Base-by-base conservation (phyloP, 1,140 invertebrate genomes). In the Pararge aegeria region DNA sequence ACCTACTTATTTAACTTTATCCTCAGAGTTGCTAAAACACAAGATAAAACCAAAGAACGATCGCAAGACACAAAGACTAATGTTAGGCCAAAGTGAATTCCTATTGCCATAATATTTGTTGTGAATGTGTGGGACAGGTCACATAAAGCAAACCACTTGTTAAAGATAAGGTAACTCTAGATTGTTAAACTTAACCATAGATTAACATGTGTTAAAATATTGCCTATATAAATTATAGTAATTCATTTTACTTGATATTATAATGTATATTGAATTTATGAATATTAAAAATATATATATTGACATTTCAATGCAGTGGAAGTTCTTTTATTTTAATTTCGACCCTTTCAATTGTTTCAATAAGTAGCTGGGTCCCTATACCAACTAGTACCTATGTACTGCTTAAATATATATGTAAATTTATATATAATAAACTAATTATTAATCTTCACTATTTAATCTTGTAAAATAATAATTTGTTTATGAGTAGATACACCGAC, bases 261-360 rank as follows among this genome's bases (percentile, higher is more conserved):
- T 86, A 81, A 86, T 87, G 84, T 89, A 89, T 89, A 89, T 87
- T 89, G 79, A 89, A 89, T 89, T 87, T 89, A 89, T 89, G 86
- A 87, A 89, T 85, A 89, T 89, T 89, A 89, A 86, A 86, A 81
- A 86, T 87, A 87, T 89, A 88, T 86, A 88, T 88, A 88, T 88
- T 83, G 79, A 84, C 76, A 84, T 71, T 83, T 87, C 81, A 80
- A 80, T 79, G 79, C 78, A 70, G 69, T 18, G 9, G 42, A 3
- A 46, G 15, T 20, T 46, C 18, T 46, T 46, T 46, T 20, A 20
- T 46, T 46, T 20, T 18, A 34, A 10, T 34, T 30, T 30, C 9
- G 5, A 30, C 1, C 24, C 7, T 4, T 7, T 7, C 24, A 7
- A 24, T 7, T 24, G 7, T 7, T 2, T 2, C 24, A 24, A 24